Percentiles rank a stretch among this genome's conserved stretches.
Evolutionary conservation across 2,113 vertebrate genomes (phyloP).

Genomic region (Gadus macrocephalus): DNA sequence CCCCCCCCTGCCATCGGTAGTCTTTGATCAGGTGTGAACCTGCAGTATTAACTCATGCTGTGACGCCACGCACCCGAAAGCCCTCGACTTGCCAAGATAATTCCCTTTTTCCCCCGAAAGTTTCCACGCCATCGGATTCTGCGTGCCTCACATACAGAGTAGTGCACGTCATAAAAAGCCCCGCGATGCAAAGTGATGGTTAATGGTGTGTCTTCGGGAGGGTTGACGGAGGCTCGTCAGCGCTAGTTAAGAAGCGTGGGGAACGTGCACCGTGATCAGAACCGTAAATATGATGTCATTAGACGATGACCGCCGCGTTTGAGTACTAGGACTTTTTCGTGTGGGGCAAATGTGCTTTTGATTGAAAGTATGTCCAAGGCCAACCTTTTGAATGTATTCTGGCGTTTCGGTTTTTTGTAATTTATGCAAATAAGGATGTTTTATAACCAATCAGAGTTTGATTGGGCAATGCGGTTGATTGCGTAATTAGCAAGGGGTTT

Average conservation of each 20-base stretch:
- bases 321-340: constrained; percentile 6
- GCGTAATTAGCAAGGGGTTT: constrained; percentile 41
- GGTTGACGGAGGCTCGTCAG: constrained; percentile 19
- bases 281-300: background rate
- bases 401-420: constrained; percentile 9
- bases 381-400: constrained; percentile 50
- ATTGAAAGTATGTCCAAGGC: constrained; percentile 15
- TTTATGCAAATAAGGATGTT: constrained; percentile 9
- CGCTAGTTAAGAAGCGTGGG: constrained; percentile 24
- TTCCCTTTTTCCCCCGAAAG: constrained; percentile 27
- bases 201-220: constrained; percentile 8
- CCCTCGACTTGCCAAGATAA: constrained; percentile 31
- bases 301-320: constrained; percentile 15
- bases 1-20: background rate
- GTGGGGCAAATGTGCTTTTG: constrained; percentile 6
- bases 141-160: background rate
- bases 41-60: constrained; percentile 53
- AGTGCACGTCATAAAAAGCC: too few species aligned
- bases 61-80: constrained; percentile 33
- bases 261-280: constrained; percentile 49
- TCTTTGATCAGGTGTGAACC: constrained; percentile 41
- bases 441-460: constrained; percentile 19
- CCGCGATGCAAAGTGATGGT: background rate
- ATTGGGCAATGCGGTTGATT: constrained; percentile 50
- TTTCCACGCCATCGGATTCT: constrained; percentile 27